These are phyloP conservation scores for Ceyx margarethae DNA, from an alignment of 2,113 vertebrate genomes.

Conservation along the genomic window DNA sequence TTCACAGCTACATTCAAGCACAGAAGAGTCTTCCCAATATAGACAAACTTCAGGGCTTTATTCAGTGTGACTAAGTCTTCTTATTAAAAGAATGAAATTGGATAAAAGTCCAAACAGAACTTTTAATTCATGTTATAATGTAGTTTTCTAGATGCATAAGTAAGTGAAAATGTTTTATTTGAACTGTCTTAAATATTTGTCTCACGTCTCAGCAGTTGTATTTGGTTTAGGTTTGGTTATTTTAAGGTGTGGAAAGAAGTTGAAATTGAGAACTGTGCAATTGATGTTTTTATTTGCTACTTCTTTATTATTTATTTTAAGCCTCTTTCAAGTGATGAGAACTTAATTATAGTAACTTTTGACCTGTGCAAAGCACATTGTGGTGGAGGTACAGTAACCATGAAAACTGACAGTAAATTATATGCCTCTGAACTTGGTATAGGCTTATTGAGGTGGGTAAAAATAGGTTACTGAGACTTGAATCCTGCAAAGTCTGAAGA, in stretches of 20 bases:
- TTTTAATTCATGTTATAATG: background rate
- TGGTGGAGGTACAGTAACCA: background rate
- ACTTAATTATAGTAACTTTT: background rate
- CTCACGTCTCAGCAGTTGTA: background rate
- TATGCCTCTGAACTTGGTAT: background rate
- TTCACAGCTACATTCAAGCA: background rate
- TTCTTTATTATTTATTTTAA: background rate
- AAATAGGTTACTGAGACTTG: background rate
- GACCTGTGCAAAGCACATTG: background rate
- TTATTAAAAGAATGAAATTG: background rate
- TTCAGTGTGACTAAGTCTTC: background rate
- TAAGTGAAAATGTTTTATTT: background rate
- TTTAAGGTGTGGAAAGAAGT: background rate
- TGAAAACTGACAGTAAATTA: background rate
- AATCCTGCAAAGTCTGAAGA: background rate
- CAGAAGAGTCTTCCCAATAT: background rate
- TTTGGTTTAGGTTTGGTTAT: background rate
- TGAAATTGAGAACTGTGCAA: background rate
- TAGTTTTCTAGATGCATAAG: background rate
- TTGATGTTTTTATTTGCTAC: background rate
- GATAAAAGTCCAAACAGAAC: background rate
- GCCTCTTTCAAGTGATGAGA: background rate
- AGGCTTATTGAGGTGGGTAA: background rate
- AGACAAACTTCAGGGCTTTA: background rate
- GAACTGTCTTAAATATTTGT: background rate